Percentiles rank a stretch among this genome's conserved stretches.
phyloP scores from a whole-genome alignment of 2,888 invertebrate genomes.

The Yponomeuta malinellus region DNA sequence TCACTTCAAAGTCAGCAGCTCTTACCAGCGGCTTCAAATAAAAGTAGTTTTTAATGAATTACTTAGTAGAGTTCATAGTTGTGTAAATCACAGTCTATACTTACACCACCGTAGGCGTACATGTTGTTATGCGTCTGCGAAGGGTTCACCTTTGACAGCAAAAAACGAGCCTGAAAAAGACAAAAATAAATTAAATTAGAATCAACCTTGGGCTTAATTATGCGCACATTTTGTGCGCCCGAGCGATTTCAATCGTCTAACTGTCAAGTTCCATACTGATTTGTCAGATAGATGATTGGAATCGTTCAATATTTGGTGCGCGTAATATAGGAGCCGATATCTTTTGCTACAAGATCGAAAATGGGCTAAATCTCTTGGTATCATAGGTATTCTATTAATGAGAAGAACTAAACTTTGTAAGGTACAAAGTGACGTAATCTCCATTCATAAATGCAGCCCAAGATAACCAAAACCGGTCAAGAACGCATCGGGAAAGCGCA shows the following conservation, averaged over 20 bases:
- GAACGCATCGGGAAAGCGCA: too few species aligned
- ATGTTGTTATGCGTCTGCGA: slow-evolving; percentile 99
- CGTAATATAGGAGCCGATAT: neutral
- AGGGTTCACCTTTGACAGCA: slow-evolving; percentile 99
- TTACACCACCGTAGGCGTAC: slow-evolving; percentile 95
- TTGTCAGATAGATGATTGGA: too few species aligned
- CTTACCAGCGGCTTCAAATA: neutral
- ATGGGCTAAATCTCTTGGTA: neutral
- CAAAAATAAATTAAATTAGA: slow-evolving; percentile 10
- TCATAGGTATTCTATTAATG: too few species aligned
- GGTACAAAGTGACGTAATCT: neutral
- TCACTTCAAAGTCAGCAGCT: neutral
- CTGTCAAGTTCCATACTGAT: too few species aligned
- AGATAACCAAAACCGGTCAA: neutral
- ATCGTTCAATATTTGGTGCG: too few species aligned
- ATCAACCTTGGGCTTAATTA: neutral
- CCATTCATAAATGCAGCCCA: neutral
- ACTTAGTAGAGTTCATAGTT: neutral
- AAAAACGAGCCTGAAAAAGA: slow-evolving; percentile 88
- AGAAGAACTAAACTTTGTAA: neutral
- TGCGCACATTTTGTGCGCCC: too few species aligned
- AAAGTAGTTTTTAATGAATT: neutral
- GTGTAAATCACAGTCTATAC: slow-evolving; percentile 39
- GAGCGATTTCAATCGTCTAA: too few species aligned
- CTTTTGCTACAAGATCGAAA: neutral